phyloP scores from a whole-genome alignment of 1,140 invertebrate genomes.

The Drosophila takahashii region DNA sequence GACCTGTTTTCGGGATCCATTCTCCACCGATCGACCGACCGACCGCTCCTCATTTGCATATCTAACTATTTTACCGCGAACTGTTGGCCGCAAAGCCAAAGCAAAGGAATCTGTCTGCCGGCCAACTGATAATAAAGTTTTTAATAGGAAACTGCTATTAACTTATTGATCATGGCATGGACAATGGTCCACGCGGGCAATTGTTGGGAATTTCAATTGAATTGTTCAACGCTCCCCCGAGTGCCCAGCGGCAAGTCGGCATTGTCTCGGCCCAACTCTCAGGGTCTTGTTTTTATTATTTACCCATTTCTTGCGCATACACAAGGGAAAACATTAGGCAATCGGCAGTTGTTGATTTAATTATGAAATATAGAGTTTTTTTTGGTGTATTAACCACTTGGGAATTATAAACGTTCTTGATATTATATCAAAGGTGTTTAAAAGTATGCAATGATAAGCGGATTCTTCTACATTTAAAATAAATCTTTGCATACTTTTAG shows the following conservation, averaged over 20 bases:
- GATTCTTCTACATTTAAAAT: too few relatives aligned
- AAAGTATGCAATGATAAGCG: too few relatives aligned
- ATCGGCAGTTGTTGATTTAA: too few relatives aligned
- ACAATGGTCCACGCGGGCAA: constrained; percentile 44
- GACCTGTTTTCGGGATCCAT: constrained; percentile 24
- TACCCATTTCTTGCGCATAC: constrained; percentile 15
- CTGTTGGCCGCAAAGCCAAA: neutral
- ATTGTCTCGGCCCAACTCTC: constrained; percentile 15
- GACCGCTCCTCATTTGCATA: constrained; percentile 65
- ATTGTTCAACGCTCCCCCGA: constrained; percentile 61
- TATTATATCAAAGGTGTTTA: too few relatives aligned
- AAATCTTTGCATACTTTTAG: too few relatives aligned
- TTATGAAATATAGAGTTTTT: neutral
- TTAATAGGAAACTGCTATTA: constrained; percentile 81
- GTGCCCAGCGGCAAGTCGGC: constrained; percentile 37
- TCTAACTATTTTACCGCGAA: constrained; percentile 67
- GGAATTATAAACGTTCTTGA: neutral
- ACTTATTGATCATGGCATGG: constrained; percentile 68
- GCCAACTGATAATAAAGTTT: constrained; percentile 78
- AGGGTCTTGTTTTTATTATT: constrained; percentile 25
- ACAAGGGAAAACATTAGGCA: neutral
- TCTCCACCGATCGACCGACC: neutral
- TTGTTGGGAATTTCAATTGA: constrained; percentile 69
- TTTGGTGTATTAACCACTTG: neutral
- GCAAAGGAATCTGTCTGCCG: constrained; percentile 4